Evolutionary conservation across 37 sponge, comb jelly and placozoan species (phyloP).

Genomic region (Hormiphora californensis): DNA sequence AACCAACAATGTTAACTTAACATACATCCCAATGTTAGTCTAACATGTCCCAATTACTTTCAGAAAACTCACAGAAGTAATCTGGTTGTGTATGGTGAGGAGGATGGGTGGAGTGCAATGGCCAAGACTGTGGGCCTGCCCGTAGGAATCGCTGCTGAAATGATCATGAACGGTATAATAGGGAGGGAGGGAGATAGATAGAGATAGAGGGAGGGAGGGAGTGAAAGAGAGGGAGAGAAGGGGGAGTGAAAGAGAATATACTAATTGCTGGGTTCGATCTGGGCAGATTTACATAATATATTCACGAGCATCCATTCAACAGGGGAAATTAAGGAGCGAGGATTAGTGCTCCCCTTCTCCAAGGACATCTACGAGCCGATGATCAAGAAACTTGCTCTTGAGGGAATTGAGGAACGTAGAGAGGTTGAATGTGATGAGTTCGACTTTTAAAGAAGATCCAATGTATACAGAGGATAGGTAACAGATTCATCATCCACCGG

Average conservation of each 20-base stretch:
- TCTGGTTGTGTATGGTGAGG: conserved; percentile 65
- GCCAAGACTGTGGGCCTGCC: conserved; percentile 79
- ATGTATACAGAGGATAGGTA: too few relatives aligned
- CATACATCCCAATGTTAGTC: too few relatives aligned
- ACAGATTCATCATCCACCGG: too few relatives aligned
- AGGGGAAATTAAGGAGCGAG: conserved; percentile 68
- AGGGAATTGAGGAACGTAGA: conserved; percentile 58
- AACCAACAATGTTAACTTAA: too few relatives aligned
- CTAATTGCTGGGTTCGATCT: too few relatives aligned
- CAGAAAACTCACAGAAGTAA: conserved; percentile 62
- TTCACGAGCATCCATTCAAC: not conserved
- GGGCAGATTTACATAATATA: not conserved
- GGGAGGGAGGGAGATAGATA: not conserved
- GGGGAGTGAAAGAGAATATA: not conserved
- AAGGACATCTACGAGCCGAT: conserved; percentile 74
- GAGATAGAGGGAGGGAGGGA: too few relatives aligned
- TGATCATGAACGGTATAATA: conserved; percentile 63
- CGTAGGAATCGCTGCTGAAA: conserved; percentile 78
- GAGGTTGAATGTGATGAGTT: conserved; percentile 39
- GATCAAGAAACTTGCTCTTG: conserved; percentile 60
- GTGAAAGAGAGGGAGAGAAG: too few relatives aligned
- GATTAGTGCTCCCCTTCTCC: conserved; percentile 66
- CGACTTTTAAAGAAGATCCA: too few relatives aligned
- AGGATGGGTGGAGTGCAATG: conserved; percentile 76
- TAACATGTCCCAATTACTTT: not conserved